Percentiles rank a stretch among this genome's conserved stretches.
phyloP scores from a whole-genome alignment of 2,888 invertebrate genomes.

The Pemphredon lugubris region DNA sequence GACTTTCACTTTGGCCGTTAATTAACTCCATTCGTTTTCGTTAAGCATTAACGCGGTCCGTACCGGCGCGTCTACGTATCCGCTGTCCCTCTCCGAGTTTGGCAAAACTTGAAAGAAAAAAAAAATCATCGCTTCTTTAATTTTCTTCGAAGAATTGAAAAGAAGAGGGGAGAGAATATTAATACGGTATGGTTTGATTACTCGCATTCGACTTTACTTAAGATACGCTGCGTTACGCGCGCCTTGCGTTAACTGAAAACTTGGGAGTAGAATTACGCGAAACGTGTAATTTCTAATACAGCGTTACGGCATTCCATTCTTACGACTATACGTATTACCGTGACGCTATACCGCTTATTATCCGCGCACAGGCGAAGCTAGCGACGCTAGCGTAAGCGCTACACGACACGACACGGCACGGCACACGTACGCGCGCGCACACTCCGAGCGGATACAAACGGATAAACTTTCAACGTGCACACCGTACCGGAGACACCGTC shows the following conservation, averaged over 20 bases:
- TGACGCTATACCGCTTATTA: neutral
- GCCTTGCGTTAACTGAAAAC: neutral
- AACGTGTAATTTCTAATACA: conserved; percentile 7
- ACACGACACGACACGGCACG: too few relatives aligned
- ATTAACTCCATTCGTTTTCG: conserved; percentile 24
- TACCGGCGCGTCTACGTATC: too few relatives aligned
- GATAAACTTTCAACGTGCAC: conserved; percentile 1
- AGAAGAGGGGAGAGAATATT: too few relatives aligned
- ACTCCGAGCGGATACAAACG: neutral
- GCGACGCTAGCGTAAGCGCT: neutral
- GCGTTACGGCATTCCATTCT: neutral
- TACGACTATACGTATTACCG: conserved; percentile 6
- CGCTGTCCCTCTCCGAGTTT: too few relatives aligned
- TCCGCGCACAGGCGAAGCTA: neutral
- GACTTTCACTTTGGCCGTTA: conserved; percentile 34
- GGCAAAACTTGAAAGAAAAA: too few relatives aligned
- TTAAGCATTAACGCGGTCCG: neutral
- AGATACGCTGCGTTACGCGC: neutral
- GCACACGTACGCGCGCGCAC: too few relatives aligned
- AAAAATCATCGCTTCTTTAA: too few relatives aligned
- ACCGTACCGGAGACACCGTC: neutral
- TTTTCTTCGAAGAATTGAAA: too few relatives aligned
- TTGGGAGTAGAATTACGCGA: neutral
- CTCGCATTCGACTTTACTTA: too few relatives aligned
- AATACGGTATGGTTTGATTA: too few relatives aligned